phyloP scores from a whole-genome alignment of 2,797 vertebrate genomes.

The Hoplostethus atlanticus region DNA sequence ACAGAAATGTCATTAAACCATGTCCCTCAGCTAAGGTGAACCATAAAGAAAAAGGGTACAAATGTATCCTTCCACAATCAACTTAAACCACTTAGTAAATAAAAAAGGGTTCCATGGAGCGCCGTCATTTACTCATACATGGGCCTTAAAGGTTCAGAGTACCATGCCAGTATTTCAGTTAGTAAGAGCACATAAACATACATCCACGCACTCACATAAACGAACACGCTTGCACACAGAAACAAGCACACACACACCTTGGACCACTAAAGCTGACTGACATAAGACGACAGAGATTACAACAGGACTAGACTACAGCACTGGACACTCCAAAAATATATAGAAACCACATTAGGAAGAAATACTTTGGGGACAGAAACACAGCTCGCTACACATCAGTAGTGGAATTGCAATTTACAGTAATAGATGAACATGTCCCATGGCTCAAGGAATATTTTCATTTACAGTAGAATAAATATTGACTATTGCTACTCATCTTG shows the following conservation, averaged over 20 bases:
- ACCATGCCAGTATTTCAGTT: slow-evolving; percentile 97
- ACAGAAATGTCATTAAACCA: slow-evolving; percentile 85
- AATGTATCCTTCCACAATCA: slow-evolving; percentile 84
- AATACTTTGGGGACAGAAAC: slow-evolving; percentile 93
- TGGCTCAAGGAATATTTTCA: slow-evolving; percentile 98
- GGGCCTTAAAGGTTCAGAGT: slow-evolving; percentile 88
- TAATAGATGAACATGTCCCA: slow-evolving; percentile 97
- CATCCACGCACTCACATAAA: slow-evolving; percentile 64
- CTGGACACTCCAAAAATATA: slow-evolving; percentile 91
- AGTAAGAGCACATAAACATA: slow-evolving; percentile 88
- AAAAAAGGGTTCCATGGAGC: slow-evolving; percentile 88
- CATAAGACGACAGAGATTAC: slow-evolving; percentile 92
- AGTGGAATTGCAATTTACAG: slow-evolving; percentile 99
- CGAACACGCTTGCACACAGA: slow-evolving; percentile 69
- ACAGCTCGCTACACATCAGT: slow-evolving; percentile 97
- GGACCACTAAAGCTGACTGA: slow-evolving; percentile 94
- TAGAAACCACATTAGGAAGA: slow-evolving; percentile 93
- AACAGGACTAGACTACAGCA: slow-evolving; percentile 93
- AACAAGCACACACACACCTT: slow-evolving; percentile 84
- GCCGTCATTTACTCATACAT: slow-evolving; percentile 88
- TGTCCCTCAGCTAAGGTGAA: slow-evolving; percentile 83
- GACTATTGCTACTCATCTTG: slow-evolving; percentile 94
- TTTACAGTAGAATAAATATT: slow-evolving; percentile 99
- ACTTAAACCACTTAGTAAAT: slow-evolving; percentile 73
- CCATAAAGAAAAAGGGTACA: slow-evolving; percentile 81